Base-by-base conservation (phyloP, 2,797 vertebrate genomes). In the Cygnus olor region DNA sequence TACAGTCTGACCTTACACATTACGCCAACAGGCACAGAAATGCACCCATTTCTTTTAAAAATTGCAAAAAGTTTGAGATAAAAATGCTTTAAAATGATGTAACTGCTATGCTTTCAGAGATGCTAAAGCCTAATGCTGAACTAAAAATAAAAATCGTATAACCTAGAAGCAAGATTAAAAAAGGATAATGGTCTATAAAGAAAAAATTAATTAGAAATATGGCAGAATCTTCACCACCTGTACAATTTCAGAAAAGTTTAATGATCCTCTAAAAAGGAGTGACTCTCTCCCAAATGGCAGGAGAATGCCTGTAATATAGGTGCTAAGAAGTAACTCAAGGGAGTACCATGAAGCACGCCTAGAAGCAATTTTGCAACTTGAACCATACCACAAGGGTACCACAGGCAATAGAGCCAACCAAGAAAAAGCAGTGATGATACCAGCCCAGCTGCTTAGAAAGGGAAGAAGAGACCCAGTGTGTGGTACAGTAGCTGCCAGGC, bases 91-190 rank as follows among this genome's bases (percentile, higher is more conserved):
- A 5, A 72, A 88, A 54, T 16, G 0, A 71, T 25, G 1, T 25
- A 82, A 66, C 65, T 69, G 11, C 40, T 60, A 3, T 1, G 61
- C n/a, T 85, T 83, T 12, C 44, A 57, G 34, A 71, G 53, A 74
- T 10, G 16, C 12, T 65, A 57, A 87, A 65, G 53, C n/a, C 72
- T 88, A 65, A 74, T 14, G 32, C 32, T 61, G 25, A 82, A 74
- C 28, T 92, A 72, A 93, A 94, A 95, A 54, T 49, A 89, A 90
- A 45, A 70, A 80, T 15, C 86, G 78, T 14, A 22, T 77, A 65
- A 91, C 25, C 15, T 58, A 88, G 63, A 79, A 56, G 18, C 69
- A 88, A 17, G 12, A 53, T 54, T 60, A 32, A 30, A 56, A 71
- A 44, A 44, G 25, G 8, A 64, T 89, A 94, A 94, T 88, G 85